Base-by-base conservation (phyloP, 2,113 vertebrate genomes). In the Ptyas mucosa region DNA sequence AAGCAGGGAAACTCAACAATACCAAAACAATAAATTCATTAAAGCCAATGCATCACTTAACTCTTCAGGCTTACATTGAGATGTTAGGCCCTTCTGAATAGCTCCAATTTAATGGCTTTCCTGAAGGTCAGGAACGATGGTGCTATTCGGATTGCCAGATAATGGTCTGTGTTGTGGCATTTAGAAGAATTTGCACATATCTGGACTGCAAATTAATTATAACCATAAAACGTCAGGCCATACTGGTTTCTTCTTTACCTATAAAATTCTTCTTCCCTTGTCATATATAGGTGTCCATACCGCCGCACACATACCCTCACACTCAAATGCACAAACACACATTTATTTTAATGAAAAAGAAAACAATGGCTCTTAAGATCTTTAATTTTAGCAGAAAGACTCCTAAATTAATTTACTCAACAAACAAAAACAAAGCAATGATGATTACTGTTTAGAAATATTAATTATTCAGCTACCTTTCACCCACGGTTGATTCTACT, bases 381-480 rank as follows among this genome's bases (percentile, higher is more conserved):
- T 91, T 91, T 49, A 58, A 86, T 91, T 91, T 75, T 58, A 57
- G 49, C 54, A 57, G 43, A 86, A 52, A 43, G 89, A 34, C 0
- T 3, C 18, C n/a, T 53, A 81, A 81, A 52, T n/a, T 75, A 49
- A n/a, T 7, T 86, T 58, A 57, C 9, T 7, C 0, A 54, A 26
- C 39, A 29, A 12, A 81, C 69, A 39, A 81, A 81, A 81, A 43
- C 75, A 81, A 43, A 81, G 18, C 34, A 43, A 81, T 81, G 18
- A 43, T 43, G 34, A 81, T 39, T 43, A 81, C 75, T 81, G 34
- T 43, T 81, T 81, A 81, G 34, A 81, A 81, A 23, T 81, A 81
- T 81, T 81, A 81, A 81, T 81, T 81, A 75, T 90, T 90, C n/a
- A 52, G 89, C 89, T 75, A 75, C 49, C 64, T 75, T 90, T 90